These are phyloP conservation scores for Tetanocera ferruginea DNA, from an alignment of 2,888 invertebrate genomes.

Conservation along the genomic window DNA sequence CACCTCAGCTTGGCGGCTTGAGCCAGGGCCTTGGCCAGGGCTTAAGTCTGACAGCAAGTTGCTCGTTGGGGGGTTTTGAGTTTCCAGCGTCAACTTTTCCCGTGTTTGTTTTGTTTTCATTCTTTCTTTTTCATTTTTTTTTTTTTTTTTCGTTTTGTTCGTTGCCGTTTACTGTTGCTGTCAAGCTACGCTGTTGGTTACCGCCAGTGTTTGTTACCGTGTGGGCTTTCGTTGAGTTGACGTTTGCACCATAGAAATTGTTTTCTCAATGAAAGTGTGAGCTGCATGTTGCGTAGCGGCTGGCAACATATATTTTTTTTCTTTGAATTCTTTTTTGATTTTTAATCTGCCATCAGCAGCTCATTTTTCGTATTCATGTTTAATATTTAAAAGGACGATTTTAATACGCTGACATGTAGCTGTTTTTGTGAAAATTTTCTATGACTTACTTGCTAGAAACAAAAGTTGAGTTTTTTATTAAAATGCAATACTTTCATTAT, in stretches of 20 bases:
- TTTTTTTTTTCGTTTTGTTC: neutral
- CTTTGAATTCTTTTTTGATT: slow-evolving; percentile 5
- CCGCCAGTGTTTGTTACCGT: neutral
- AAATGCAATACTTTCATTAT: no score
- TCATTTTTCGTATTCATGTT: no score
- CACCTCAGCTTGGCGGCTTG: neutral
- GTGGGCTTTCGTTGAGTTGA: slow-evolving; percentile 24
- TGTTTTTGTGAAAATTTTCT: neutral
- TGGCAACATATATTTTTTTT: slow-evolving; percentile 5
- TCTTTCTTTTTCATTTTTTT: neutral
- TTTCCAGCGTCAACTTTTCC: neutral
- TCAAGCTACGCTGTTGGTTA: neutral
- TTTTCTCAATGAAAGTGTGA: slow-evolving; percentile 51
- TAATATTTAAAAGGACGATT: no score
- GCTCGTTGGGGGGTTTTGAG: neutral
- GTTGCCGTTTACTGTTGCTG: slow-evolving; percentile 3
- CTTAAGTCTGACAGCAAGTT: neutral
- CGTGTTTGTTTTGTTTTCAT: neutral
- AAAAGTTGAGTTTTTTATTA: no score
- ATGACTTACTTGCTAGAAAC: no score
- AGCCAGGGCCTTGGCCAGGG: slow-evolving; percentile 11
- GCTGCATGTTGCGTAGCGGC: slow-evolving; percentile 14
- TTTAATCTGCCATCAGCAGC: neutral
- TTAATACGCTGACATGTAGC: neutral
- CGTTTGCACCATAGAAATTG: slow-evolving; percentile 29